Evolutionary conservation across 53 echinoderm and acorn worm species (phyloP).

Genomic region (Patiria pectinifera): DNA sequence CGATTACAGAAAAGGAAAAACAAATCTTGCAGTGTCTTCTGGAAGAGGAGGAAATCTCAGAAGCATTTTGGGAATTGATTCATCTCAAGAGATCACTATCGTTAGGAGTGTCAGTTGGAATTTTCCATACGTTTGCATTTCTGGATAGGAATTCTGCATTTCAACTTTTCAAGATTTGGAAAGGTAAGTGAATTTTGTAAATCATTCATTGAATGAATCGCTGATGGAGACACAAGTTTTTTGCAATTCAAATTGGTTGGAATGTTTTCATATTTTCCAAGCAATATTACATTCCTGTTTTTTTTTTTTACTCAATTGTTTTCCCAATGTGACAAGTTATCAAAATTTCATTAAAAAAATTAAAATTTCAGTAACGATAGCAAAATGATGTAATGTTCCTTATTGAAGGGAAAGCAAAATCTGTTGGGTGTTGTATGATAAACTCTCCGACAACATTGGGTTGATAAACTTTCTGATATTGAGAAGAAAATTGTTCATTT

Average conservation of each 20-base stretch:
- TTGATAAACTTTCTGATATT: too few relatives aligned
- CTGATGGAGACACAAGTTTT: not conserved
- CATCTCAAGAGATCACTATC: not conserved
- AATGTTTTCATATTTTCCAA: not conserved
- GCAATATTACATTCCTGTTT: not conserved
- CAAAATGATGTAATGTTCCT: too few relatives aligned
- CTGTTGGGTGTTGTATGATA: too few relatives aligned
- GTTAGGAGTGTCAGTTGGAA: not conserved
- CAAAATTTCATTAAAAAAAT: not conserved
- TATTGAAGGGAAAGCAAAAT: too few relatives aligned
- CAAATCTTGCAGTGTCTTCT: not conserved
- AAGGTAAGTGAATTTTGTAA: not conserved
- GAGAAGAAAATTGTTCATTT: too few relatives aligned
- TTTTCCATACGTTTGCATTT: not conserved
- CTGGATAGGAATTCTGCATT: not conserved
- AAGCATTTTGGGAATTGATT: not conserved
- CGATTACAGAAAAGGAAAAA: conserved; percentile 20
- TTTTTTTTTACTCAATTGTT: not conserved
- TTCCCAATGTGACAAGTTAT: not conserved
- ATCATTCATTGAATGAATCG: not conserved
- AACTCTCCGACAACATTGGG: too few relatives aligned
- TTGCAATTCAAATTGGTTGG: not conserved
- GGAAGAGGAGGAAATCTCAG: not conserved
- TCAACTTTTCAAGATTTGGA: conserved; percentile 3
- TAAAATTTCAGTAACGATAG: not conserved